phyloP scores from a whole-genome alignment of 2,113 vertebrate genomes.

The Nothobranchius kuhntae region DNA sequence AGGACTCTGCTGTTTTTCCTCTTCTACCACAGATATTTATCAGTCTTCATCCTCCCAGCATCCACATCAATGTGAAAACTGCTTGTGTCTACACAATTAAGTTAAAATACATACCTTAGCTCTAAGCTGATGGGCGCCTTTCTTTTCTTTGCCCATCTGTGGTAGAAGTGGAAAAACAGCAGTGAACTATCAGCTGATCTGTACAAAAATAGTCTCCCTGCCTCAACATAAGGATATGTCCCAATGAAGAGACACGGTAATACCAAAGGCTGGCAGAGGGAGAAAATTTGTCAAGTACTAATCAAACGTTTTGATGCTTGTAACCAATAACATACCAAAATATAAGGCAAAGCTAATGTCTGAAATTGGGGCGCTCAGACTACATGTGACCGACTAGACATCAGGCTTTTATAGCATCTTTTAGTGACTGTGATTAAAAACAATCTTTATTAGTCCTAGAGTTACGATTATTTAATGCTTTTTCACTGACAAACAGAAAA shows the following conservation, averaged over 20 bases:
- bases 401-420: too few relatives aligned
- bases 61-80: slow-evolving; percentile 68
- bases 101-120: slow-evolving; percentile 83
- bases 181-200: slow-evolving; percentile 80
- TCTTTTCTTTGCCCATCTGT: slow-evolving; percentile 88
- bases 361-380: too few relatives aligned
- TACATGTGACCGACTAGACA: too few relatives aligned
- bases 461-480: too few relatives aligned
- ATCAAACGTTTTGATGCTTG: slow-evolving; percentile 21
- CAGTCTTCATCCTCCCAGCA: slow-evolving; percentile 71
- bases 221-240: slow-evolving; percentile 35
- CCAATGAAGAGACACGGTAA: slow-evolving; percentile 27
- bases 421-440: too few relatives aligned
- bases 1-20: slow-evolving; percentile 81
- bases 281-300: slow-evolving; percentile 6
- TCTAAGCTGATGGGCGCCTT: slow-evolving; percentile 85
- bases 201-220: slow-evolving; percentile 66
- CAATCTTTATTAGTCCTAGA: too few relatives aligned
- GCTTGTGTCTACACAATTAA: slow-evolving; percentile 70
- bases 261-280: slow-evolving; percentile 40
- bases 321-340: slow-evolving; percentile 66
- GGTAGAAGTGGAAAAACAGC: slow-evolving; percentile 87
- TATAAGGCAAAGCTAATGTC: too few relatives aligned
- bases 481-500: too few relatives aligned
- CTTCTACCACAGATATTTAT: slow-evolving; percentile 82